Evolutionary conservation across 2,888 invertebrate species (phyloP).

Genomic region (Athripsodes cinereus): DNA sequence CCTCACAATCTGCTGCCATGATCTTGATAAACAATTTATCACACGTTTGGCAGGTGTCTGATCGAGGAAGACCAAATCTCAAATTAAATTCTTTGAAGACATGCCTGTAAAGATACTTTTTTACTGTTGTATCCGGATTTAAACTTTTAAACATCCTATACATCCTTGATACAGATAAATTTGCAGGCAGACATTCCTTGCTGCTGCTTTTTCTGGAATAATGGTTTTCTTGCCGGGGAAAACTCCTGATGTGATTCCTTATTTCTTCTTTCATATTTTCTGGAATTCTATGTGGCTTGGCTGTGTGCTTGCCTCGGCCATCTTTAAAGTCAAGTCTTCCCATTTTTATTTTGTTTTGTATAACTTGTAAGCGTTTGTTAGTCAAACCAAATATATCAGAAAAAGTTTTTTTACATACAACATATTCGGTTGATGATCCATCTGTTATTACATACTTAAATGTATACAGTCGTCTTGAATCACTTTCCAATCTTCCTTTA

Average conservation of each 20-base stretch:
- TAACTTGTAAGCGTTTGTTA: not conserved
- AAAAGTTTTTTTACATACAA: not conserved
- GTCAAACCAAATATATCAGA: not conserved
- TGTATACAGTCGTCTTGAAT: not conserved
- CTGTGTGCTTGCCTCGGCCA: not conserved
- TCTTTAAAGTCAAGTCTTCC: not conserved
- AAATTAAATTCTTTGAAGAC: not conserved
- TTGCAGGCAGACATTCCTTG: not conserved
- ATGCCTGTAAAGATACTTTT: not conserved
- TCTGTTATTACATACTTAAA: not conserved
- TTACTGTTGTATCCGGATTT: not conserved
- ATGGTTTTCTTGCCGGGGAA: not conserved
- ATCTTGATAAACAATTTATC: not conserved
- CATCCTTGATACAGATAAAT: not conserved
- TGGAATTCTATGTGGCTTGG: not conserved
- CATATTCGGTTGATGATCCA: not conserved
- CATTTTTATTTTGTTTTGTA: not conserved
- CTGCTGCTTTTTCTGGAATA: not conserved
- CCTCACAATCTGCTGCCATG: not conserved
- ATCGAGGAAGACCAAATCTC: not conserved
- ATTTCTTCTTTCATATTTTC: not conserved
- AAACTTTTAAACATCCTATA: not conserved
- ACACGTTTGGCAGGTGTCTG: not conserved
- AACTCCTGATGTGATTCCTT: not conserved
- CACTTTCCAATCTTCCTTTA: not conserved